phyloP scores from a whole-genome alignment of 2,797 vertebrate species.

The Helicolenus hilgendorfi region DNA sequence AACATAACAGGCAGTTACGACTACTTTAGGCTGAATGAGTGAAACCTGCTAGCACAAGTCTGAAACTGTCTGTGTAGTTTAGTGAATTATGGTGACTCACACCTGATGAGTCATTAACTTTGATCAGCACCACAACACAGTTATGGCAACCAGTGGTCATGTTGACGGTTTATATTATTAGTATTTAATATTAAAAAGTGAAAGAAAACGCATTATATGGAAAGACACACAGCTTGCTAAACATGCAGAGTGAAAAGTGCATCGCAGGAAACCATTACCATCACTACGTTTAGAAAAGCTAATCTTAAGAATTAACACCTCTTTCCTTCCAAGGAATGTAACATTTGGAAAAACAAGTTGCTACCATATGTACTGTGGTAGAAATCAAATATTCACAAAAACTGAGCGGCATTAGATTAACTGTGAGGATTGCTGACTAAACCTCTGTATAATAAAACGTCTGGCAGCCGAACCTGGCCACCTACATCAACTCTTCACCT shows the following conservation, averaged over 20 bases:
- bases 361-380: not conserved
- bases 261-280: not conserved
- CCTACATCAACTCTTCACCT: slow-evolving; percentile 42
- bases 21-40: slow-evolving; percentile 35
- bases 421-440: not conserved
- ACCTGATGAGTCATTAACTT: slow-evolving; percentile 46
- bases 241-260: not conserved
- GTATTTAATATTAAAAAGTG: not conserved
- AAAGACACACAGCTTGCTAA: not conserved
- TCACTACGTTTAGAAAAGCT: slow-evolving; percentile 21
- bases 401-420: not conserved
- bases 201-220: not conserved
- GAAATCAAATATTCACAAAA: slow-evolving; percentile 9
- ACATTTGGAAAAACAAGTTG: slow-evolving; percentile 42
- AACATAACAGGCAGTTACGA: slow-evolving; percentile 15
- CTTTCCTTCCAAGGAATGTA: slow-evolving; percentile 32
- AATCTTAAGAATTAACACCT: slow-evolving; percentile 42
- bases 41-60: slow-evolving; percentile 78
- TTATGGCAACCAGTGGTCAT: slow-evolving; percentile 11
- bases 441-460: slow-evolving; percentile 18
- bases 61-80: slow-evolving; percentile 58
- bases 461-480: slow-evolving; percentile 35
- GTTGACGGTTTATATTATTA: not conserved
- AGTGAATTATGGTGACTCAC: slow-evolving; percentile 44
- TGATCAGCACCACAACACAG: slow-evolving; percentile 28